A percentile compares a stretch with the other conserved stretches of the same genome.
These are phyloP conservation scores for Endomychus coccineus DNA, from an alignment of 2,888 invertebrate species.

Conservation along the genomic window DNA sequence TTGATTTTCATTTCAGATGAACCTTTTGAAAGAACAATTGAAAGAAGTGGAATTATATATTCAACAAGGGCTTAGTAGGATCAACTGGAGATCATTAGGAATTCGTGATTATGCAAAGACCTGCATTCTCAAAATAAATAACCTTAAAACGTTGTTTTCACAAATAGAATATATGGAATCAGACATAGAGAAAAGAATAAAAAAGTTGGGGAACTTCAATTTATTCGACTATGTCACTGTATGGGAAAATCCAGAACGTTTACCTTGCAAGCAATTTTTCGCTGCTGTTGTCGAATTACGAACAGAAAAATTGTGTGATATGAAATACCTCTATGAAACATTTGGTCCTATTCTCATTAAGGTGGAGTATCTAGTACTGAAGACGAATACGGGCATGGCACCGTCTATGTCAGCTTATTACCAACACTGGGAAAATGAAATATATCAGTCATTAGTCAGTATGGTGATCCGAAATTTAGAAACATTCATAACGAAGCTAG, in stretches of 20 bases:
- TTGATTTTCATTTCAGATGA: constrained; percentile 45
- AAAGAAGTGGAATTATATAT: constrained; percentile 66
- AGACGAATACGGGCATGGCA: constrained; percentile 68
- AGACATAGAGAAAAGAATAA: constrained; percentile 53
- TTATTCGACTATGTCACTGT: constrained; percentile 45
- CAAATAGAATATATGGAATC: constrained; percentile 63
- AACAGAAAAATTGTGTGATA: constrained; percentile 56
- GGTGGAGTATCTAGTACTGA: constrained; percentile 75
- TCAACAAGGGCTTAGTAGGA: constrained; percentile 71
- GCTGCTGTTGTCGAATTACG: constrained; percentile 61
- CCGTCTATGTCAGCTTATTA: constrained; percentile 72
- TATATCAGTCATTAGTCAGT: constrained; percentile 60
- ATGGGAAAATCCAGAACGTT: constrained; percentile 25
- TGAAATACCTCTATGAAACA: constrained; percentile 69
- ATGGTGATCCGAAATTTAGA: constrained; percentile 65
- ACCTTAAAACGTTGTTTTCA: constrained; percentile 56
- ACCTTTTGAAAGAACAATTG: constrained; percentile 61
- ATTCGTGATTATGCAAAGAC: constrained; percentile 64
- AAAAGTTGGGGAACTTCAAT: constrained; percentile 51
- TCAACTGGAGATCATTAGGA: constrained; percentile 81
- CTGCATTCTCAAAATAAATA: constrained; percentile 51
- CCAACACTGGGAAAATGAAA: constrained; percentile 71
- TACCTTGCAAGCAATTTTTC: constrained; percentile 57
- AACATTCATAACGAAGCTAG: constrained; percentile 51
- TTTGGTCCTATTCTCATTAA: constrained; percentile 78